Evolutionary conservation across 2,113 vertebrate genomes (phyloP).

Genomic region (Mobula birostris): DNA sequence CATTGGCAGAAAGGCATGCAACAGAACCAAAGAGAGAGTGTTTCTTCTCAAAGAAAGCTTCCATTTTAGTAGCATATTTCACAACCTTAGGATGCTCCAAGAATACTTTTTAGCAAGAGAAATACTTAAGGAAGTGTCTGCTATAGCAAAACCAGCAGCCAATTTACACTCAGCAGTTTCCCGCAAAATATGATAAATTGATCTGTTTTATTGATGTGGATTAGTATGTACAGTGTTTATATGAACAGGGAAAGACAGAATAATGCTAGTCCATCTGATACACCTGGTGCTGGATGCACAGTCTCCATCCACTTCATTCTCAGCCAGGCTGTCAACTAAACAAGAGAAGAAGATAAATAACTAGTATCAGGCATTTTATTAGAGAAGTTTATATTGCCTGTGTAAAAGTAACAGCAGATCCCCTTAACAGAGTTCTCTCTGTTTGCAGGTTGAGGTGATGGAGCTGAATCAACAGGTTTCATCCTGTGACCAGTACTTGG

Average conservation of each 20-base stretch:
- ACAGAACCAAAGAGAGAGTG: not conserved
- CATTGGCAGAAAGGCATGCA: too few species aligned
- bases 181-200: too few species aligned
- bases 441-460: not conserved
- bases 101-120: too few species aligned
- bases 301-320: not conserved
- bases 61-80: too few species aligned
- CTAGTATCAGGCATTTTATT: not conserved
- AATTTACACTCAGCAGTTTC: too few species aligned
- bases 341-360: not conserved
- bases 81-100: too few species aligned
- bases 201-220: too few species aligned
- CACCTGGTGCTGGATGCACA: not conserved
- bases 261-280: not conserved
- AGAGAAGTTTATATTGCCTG: not conserved
- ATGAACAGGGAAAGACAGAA: not conserved
- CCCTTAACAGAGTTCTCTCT: not conserved
- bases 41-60: not conserved
- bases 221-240: too few species aligned
- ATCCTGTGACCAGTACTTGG: slow-evolving; percentile 2
- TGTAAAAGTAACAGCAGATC: not conserved
- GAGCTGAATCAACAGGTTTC: not conserved
- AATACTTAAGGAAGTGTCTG: too few species aligned
- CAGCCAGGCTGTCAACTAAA: not conserved
- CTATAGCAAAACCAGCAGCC: too few species aligned